Base-by-base conservation (phyloP, 2,888 invertebrate genomes). In the Spilosoma lubricipeda region DNA sequence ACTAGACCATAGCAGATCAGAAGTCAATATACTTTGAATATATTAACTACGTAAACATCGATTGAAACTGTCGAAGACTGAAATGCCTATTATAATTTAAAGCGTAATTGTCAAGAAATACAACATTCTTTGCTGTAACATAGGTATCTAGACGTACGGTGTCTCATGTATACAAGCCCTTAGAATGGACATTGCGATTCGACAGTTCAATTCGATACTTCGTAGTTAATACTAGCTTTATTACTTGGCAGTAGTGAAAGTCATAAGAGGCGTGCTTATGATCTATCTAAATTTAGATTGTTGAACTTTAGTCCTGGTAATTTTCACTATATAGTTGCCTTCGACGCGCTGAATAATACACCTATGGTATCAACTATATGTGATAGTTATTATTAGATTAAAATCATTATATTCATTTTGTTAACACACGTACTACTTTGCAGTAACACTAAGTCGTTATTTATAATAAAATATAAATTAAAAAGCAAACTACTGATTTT, bases 141-240 rank as follows among this genome's bases (percentile, higher is more conserved):
- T 20, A 48, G 48, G 15, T 48, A 5, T 48, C 18, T 18, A 48
- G 15, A 48, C 20, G 20, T 20, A 20, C 48, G 20, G 20, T 48
- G 52, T 11, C 3, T 56, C 23, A n/a, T n/a, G 52, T 56, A 56
- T n/a, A 11, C 52, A 56, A 3, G 9, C 11, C n/a, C 11, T 56
- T 78, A 71, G 71, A 73, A 66, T 73, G 75, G 77, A 68, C 77
- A 64, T 67, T 64, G 48, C 74, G 66, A 79, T 74, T 75, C 63
- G 69, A 77, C 70, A 70, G 75, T 74, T 79, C 73, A 80, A 81
- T 84, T 81, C 80, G 83, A 86, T 82, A 83, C 75, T 81, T 66
- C 74, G 73, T 73, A 74, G 81, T 84, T 85, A 83, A 82, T 83
- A 79, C 82, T 74, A 70, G 77, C 74, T 82, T 82, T 81, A 83